A percentile compares a stretch with the other conserved stretches of the same genome.
Conservation (phyloP, 2,113 vertebrate genomes). For the Dipodomys spectabilis region DNA sequence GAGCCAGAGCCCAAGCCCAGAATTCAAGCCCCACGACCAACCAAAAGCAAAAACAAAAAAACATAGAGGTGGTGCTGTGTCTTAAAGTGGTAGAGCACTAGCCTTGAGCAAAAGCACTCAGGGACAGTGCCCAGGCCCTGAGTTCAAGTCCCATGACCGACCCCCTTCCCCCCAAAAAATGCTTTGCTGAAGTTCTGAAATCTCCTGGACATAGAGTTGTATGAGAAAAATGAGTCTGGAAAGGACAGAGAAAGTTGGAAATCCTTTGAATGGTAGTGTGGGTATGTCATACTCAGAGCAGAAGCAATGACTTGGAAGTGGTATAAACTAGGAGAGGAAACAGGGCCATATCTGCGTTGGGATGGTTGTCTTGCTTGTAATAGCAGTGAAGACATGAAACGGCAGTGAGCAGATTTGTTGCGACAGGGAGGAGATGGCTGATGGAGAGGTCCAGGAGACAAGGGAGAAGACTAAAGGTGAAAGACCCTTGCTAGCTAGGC, state of each 20-base stretch:
- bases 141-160: too few relatives aligned
- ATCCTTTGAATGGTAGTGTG: neutral
- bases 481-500: too few relatives aligned
- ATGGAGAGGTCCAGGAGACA: neutral
- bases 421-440: neutral
- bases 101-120: too few relatives aligned
- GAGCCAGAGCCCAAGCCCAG: too few relatives aligned
- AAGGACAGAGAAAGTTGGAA: neutral
- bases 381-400: neutral
- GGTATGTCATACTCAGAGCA: too few relatives aligned
- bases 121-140: too few relatives aligned
- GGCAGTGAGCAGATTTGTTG: too few relatives aligned
- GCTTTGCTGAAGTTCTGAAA: neutral
- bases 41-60: too few relatives aligned
- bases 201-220: neutral
- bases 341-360: neutral
- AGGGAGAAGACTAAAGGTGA: neutral
- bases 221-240: neutral
- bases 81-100: too few relatives aligned
- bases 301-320: neutral
- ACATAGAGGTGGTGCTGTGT: too few relatives aligned
- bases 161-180: neutral
- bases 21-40: too few relatives aligned
- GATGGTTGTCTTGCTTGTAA: too few relatives aligned
- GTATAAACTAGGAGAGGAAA: neutral